Evolutionary conservation across 2,113 vertebrate genomes (phyloP), one percentile per base, ranked within the genome.

Genomic region (Polyodon spathula): DNA sequence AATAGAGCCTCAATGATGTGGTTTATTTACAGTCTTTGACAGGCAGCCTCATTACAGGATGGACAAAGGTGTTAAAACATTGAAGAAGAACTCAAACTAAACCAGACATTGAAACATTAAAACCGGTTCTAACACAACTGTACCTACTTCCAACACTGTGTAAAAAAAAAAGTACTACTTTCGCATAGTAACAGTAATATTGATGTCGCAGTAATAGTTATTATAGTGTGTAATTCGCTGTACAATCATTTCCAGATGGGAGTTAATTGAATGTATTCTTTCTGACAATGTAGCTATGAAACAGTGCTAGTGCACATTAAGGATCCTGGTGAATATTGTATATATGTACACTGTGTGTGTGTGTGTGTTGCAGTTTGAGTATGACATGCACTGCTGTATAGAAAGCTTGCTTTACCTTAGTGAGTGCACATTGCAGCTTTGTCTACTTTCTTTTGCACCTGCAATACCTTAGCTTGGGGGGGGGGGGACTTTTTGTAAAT

Each of bases 301-400:
- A 41, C 62, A 66, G 69, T 66, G 59, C 57, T 64, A 70, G 54
- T 55, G 64, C 16, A 62, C 68, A 66, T 60, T 64, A 68, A 60
- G 66, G 71, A 73, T 78, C 72, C 60, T 40, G 73, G 66, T 69
- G 73, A 75, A 76, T 73, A 48, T 70, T 81, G 77, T 84, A 73
- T 76, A 76, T 65, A 63, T 78, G 78, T 83, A 74, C 40, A 60
- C 66, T 68, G n/a, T n/a, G n/a, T n/a, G n/a, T n/a, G n/a, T n/a
- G n/a, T n/a, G n/a, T 67, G 64, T 78, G 71, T 74, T 77, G 77
- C 80, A 74, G 77, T 73, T 76, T 78, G 77, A 81, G 83, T 83
- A 79, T 76, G 81, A 62, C 73, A 76, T 73, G 78, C 83, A 75
- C 77, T 68, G 73, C 82, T 78, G 61, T 63, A 63, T 75, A 79